A percentile compares a stretch with the other conserved stretches of the same genome.
phyloP scores from a whole-genome alignment of 2,888 invertebrate genomes.

The Campoplex nolae region DNA sequence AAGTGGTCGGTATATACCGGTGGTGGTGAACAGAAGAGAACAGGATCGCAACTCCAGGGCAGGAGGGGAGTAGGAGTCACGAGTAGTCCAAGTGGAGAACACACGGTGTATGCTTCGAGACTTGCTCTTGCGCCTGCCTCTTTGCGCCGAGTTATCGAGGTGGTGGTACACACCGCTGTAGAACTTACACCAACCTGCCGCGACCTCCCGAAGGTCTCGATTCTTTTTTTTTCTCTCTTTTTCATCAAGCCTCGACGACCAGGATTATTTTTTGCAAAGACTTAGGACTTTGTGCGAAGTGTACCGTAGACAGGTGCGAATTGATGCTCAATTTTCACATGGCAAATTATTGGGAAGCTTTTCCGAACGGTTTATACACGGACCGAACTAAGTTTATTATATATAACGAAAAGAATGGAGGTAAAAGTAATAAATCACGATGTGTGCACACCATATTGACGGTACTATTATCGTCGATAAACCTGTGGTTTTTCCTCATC shows the following conservation, averaged over 20 bases:
- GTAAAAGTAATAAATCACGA: neutral
- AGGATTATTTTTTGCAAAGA: slow-evolving; percentile 18
- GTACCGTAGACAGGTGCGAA: neutral
- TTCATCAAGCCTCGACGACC: neutral
- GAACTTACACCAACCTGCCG: slow-evolving; percentile 62
- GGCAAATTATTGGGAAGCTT: neutral
- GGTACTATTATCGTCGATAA: neutral
- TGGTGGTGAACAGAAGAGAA: slow-evolving; percentile 65
- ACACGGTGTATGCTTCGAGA: slow-evolving; percentile 55
- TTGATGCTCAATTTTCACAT: neutral
- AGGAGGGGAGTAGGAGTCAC: slow-evolving; percentile 67
- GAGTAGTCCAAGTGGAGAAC: slow-evolving; percentile 64
- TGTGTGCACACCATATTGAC: neutral
- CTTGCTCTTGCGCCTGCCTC: slow-evolving; percentile 67
- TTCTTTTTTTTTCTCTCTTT: slow-evolving; percentile 23
- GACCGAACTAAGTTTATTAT: neutral
- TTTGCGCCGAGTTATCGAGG: slow-evolving; percentile 54
- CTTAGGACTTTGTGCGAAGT: slow-evolving; percentile 17
- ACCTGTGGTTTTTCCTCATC: neutral
- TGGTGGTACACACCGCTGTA: slow-evolving; percentile 47
- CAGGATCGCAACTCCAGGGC: slow-evolving; percentile 57
- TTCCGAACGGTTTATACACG: neutral
- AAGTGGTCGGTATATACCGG: slow-evolving; percentile 72
- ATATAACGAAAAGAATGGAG: neutral
- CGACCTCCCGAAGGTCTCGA: slow-evolving; percentile 62